Percentiles rank a stretch among this genome's conserved stretches.
phyloP scores from a whole-genome alignment of 1,140 invertebrate species.

The Nixonia krombeini region DNA sequence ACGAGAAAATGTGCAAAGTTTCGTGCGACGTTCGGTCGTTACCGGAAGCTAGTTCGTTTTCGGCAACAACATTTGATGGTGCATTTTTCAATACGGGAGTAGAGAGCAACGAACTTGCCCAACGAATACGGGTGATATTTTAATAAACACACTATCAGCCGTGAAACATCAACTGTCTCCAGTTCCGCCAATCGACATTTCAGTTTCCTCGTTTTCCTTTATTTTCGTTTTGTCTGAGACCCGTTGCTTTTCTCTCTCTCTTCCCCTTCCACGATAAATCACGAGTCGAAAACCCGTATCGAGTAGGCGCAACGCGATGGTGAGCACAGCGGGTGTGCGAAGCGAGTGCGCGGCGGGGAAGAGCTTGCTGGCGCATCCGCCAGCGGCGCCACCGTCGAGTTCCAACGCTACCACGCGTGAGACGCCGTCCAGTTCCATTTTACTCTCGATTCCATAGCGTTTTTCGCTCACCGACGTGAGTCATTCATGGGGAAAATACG shows the following conservation, averaged over 20 bases:
- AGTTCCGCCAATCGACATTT: constrained; percentile 8
- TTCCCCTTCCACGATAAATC: constrained; percentile 53
- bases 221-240: constrained; percentile 36
- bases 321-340: constrained; percentile 56
- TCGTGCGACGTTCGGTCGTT: too few species aligned
- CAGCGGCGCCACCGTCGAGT: constrained; percentile 33
- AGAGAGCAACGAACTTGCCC: too few species aligned
- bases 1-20: too few species aligned
- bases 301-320: constrained; percentile 48
- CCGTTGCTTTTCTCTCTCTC: too few species aligned
- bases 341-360: constrained; percentile 53
- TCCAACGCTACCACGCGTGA: constrained; percentile 2
- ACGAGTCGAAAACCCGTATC: constrained; percentile 55
- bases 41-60: too few species aligned
- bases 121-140: too few species aligned
- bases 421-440: neutral
- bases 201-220: constrained; percentile 31
- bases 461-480: too few species aligned
- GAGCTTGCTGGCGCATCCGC: constrained; percentile 39
- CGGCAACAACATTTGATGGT: too few species aligned
- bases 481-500: too few species aligned
- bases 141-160: too few species aligned
- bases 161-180: too few species aligned
- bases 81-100: too few species aligned
- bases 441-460: neutral